Conservation (phyloP, 1,140 invertebrate genomes). For the Hycleus cichorii region DNA sequence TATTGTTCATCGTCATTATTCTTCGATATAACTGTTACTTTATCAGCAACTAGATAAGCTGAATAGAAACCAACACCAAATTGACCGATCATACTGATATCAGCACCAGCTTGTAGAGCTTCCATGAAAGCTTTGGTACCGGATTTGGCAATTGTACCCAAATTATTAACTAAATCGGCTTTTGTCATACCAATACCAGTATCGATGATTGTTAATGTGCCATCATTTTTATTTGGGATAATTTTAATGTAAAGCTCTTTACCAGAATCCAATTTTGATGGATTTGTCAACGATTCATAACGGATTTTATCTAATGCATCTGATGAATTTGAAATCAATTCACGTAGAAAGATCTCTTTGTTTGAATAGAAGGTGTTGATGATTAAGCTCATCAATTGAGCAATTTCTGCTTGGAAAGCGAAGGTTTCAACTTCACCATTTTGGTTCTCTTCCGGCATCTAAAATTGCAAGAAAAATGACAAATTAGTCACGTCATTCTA, state of each 20-base stretch:
- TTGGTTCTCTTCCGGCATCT: slow-evolving; percentile 61
- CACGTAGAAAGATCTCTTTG: slow-evolving; percentile 97
- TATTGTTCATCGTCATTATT: slow-evolving; percentile 93
- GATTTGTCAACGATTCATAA: slow-evolving; percentile 84
- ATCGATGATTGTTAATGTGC: slow-evolving; percentile 91
- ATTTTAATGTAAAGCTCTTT: slow-evolving; percentile 87
- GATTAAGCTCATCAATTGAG: slow-evolving; percentile 99
- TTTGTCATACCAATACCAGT: slow-evolving; percentile 98
- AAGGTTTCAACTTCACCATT: slow-evolving; percentile 79
- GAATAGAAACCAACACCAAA: slow-evolving; percentile 99
- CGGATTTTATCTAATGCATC: slow-evolving; percentile 95
- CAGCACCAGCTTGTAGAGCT: slow-evolving; percentile 71
- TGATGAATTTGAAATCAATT: slow-evolving; percentile 95
- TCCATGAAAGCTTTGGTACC: slow-evolving; percentile 98
- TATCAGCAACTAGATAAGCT: slow-evolving; percentile 87
- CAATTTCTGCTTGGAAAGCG: slow-evolving; percentile 93
- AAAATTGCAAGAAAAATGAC: slow-evolving; percentile 17
- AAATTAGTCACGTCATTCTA: not conserved
- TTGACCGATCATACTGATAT: slow-evolving; percentile 86
- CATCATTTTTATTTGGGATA: slow-evolving; percentile 92
- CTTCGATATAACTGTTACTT: slow-evolving; percentile 90
- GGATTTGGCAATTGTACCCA: slow-evolving; percentile 99
- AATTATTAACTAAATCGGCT: slow-evolving; percentile 87
- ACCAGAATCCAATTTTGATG: slow-evolving; percentile 65
- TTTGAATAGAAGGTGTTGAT: slow-evolving; percentile 98